Percentiles rank a stretch among this genome's conserved stretches.
Conservation (phyloP, 2,113 vertebrate genomes). For the Himantopus leucocephalus region DNA sequence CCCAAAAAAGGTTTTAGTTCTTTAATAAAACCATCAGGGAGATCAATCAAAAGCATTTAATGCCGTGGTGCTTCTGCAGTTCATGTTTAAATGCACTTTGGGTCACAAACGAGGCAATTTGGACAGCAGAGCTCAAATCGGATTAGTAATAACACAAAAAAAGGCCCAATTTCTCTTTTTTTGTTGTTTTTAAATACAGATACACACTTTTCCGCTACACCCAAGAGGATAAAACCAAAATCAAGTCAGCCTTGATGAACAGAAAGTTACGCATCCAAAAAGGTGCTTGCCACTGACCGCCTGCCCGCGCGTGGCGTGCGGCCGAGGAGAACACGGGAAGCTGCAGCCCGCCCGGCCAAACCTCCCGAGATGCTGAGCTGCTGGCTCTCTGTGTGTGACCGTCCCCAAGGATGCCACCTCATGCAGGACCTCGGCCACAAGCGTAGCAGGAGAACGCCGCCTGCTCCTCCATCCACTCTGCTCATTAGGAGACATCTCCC, state of each 20-base stretch:
- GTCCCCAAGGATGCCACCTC: background rate
- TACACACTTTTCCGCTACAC: background rate
- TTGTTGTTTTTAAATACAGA: background rate
- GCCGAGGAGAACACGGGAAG: background rate
- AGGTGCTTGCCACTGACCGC: too few relatives aligned
- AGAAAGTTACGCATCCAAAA: background rate
- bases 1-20: constrained; percentile 52
- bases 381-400: accelerated
- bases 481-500: background rate
- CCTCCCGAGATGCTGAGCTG: background rate
- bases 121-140: constrained; percentile 31
- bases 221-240: background rate
- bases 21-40: constrained; percentile 68
- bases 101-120: constrained; percentile 63
- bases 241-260: background rate
- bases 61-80: constrained; percentile 42
- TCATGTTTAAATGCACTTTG: constrained; percentile 68
- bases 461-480: background rate
- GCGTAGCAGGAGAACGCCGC: accelerated
- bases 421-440: background rate
- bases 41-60: constrained; percentile 72
- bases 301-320: too few relatives aligned
- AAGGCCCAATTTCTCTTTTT: background rate
- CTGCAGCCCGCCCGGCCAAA: accelerated
- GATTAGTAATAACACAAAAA: constrained; percentile 38